Base-by-base conservation (phyloP, 2,888 invertebrate species). In the Protodeltote pygarga region DNA sequence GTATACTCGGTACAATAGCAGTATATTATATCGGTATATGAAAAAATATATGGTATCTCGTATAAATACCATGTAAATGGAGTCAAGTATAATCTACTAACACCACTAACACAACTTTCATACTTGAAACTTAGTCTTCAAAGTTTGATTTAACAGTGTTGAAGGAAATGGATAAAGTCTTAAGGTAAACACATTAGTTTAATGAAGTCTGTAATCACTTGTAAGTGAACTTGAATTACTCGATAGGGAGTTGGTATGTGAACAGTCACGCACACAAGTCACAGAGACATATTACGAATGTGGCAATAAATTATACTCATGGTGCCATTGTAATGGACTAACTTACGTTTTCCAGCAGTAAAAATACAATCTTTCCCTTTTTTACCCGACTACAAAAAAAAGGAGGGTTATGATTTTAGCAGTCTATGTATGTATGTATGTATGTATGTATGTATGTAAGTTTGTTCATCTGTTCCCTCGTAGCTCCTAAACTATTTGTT, bases 121-220 rank as follows among this genome's bases (percentile, higher is more conserved):
- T 23, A 39, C 10, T 34, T 19, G 21, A 9, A 47, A 41, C 33
- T 52, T 35, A 32, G 35, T 39, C 20, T 32, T 17, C 29, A 28
- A 41, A 50, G 28, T 55, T 42, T 24, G 27, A 47, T 52, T 44
- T 25, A 40, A 61, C 49, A 29, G 17, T 35, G 64, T 63, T 66
- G 65, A 59, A 65, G 65, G 63, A 67, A 73, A 74, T 73, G 70
- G 65, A 49, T 60, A 35, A 73, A 74, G 62, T 73, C 67, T 63
- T 55, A 29, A 73, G 70, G 79, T 73, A 76, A 78, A 77, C 75
- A 75, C 77, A 79, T 79, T 69, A 74, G 73, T 66, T 65, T 75
- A 71, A 79, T 77, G 69, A 75, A 73, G 68, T 77, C 76, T 68
- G 70, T 69, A 73, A 77, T 75, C 58, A 57, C 48, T 55, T 40